These are phyloP conservation scores for Lissocephala sabroskyi DNA, from an alignment of 2,888 invertebrate species.

Conservation along the genomic window DNA sequence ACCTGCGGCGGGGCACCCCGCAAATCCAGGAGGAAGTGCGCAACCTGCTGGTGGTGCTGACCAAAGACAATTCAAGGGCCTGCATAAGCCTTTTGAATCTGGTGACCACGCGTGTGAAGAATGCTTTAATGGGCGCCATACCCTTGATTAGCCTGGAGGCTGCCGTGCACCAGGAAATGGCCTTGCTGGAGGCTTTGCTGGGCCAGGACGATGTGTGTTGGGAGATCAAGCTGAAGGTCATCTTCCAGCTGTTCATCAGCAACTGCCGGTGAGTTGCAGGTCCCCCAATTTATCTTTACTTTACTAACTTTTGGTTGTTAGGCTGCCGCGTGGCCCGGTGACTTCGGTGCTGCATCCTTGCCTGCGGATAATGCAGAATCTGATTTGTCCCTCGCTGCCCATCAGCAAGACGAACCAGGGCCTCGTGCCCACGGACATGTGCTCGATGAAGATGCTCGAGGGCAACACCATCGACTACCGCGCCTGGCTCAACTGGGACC, in stretches of 20 bases:
- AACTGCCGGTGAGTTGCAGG: constrained; percentile 75
- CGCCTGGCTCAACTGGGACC: constrained; percentile 83
- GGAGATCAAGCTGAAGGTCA: constrained; percentile 92
- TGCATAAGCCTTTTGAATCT: constrained; percentile 77
- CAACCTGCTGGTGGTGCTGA: constrained; percentile 88
- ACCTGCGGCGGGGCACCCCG: constrained; percentile 88
- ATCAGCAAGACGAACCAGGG: constrained; percentile 76
- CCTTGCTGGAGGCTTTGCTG: constrained; percentile 88
- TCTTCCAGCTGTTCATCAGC: constrained; percentile 89
- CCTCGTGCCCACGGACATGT: constrained; percentile 74
- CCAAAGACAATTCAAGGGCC: constrained; percentile 88
- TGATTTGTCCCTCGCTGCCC: constrained; percentile 80
- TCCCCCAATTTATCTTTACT: neutral
- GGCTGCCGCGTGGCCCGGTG: constrained; percentile 84
- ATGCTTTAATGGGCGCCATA: constrained; percentile 83
- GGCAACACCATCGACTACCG: constrained; percentile 81
- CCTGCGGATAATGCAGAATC: constrained; percentile 88
- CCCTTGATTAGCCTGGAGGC: constrained; percentile 82
- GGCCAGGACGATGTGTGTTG: constrained; percentile 96
- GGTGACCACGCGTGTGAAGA: constrained; percentile 87
- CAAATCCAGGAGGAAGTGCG: constrained; percentile 92
- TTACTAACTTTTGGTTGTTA: no score
- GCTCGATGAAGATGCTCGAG: constrained; percentile 75
- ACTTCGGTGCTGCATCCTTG: constrained; percentile 95
- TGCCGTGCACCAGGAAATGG: constrained; percentile 90